Percentiles rank a stretch among this genome's conserved stretches.
Conservation (phyloP, 2,888 invertebrate genomes). For the Euplagia quadripunctaria region DNA sequence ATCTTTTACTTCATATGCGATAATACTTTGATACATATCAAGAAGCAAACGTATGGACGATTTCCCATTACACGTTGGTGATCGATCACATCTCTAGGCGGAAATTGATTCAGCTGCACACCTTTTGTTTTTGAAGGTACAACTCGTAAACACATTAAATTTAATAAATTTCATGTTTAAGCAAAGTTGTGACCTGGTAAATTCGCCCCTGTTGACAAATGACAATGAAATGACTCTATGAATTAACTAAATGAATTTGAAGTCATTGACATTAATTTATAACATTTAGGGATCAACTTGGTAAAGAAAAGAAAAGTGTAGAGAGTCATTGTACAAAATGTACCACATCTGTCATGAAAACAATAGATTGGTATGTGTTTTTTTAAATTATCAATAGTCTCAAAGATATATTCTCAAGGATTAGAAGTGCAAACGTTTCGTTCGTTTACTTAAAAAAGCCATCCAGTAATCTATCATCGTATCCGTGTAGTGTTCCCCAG, state of each 20-base stretch:
- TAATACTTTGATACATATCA: slow-evolving; percentile 37
- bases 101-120: slow-evolving; percentile 65
- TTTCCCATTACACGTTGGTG: slow-evolving; percentile 50
- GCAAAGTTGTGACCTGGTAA: background rate
- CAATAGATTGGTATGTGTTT: no score
- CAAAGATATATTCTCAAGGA: no score
- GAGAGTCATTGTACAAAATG: no score
- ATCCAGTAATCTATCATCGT: no score
- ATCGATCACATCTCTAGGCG: slow-evolving; percentile 67
- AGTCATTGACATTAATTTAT: no score
- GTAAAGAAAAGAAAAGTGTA: no score
- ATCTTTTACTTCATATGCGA: slow-evolving; percentile 21
- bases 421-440: no score
- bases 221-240: background rate
- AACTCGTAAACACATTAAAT: slow-evolving; percentile 12
- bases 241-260: background rate
- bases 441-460: no score
- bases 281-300: no score
- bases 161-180: background rate
- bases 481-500: no score
- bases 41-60: slow-evolving; percentile 26
- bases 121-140: slow-evolving; percentile 46
- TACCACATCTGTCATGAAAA: no score
- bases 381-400: no score
- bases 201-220: background rate